Conservation (phyloP, 1,140 invertebrate species). For the Cydia splendana region DNA sequence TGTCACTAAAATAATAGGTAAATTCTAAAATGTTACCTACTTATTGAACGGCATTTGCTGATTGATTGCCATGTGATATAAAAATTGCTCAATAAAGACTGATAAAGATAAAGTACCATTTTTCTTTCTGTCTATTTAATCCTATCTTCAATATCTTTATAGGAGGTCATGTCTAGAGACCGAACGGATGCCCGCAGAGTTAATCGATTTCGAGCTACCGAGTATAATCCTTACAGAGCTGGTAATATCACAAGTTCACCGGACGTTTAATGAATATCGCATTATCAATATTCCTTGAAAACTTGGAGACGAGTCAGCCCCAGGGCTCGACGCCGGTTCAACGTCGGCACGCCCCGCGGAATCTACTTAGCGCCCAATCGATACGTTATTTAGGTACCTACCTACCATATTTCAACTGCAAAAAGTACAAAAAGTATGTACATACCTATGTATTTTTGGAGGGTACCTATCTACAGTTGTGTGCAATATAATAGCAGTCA, state of each 20-base stretch:
- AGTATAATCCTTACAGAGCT: conserved; percentile 68
- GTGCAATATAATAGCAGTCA: too few relatives aligned
- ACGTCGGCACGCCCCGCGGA: conserved; percentile 52
- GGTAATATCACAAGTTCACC: conserved; percentile 54
- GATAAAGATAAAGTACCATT: too few relatives aligned
- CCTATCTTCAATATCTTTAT: neutral
- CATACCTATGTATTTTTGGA: too few relatives aligned
- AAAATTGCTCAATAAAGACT: too few relatives aligned
- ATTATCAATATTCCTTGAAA: conserved; percentile 63
- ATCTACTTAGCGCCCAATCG: conserved; percentile 64
- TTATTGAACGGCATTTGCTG: too few relatives aligned
- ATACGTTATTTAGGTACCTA: conserved; percentile 50
- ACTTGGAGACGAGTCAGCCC: conserved; percentile 41
- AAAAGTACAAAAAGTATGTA: too few relatives aligned
- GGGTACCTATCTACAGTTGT: too few relatives aligned
- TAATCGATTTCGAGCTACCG: conserved; percentile 41
- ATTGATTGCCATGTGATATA: too few relatives aligned
- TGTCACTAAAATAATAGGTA: too few relatives aligned
- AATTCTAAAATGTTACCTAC: too few relatives aligned
- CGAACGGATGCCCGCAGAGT: conserved; percentile 37
- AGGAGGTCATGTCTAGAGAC: neutral
- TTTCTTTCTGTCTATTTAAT: neutral
- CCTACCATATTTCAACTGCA: neutral
- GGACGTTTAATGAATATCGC: conserved; percentile 55
- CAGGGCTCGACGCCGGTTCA: conserved; percentile 52